A percentile compares a stretch with the other conserved stretches of the same genome.
Evolutionary conservation across 2,888 invertebrate genomes (phyloP).

Genomic region (Macaria liturata): DNA sequence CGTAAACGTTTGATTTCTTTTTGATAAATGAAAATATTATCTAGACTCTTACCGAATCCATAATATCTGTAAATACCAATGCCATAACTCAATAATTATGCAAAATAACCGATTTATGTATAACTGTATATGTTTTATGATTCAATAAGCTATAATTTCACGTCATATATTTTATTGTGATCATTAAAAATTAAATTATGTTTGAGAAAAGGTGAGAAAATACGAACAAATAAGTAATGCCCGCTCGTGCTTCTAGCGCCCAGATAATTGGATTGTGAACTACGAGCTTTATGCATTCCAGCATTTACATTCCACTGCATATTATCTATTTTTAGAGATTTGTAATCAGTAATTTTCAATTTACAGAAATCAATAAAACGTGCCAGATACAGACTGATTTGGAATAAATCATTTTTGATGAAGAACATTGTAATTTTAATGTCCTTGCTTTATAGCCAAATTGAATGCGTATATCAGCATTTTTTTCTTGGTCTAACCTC

Average conservation of each 20-base stretch:
- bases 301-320: too few species aligned
- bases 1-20: slow-evolving; percentile 14
- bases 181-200: slow-evolving; percentile 29
- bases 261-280: background rate
- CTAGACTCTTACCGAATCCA: slow-evolving; percentile 19
- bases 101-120: slow-evolving; percentile 31
- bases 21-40: slow-evolving; percentile 15
- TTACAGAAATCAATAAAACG: too few species aligned
- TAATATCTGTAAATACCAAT: slow-evolving; percentile 22
- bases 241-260: slow-evolving; percentile 1
- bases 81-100: slow-evolving; percentile 33
- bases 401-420: too few species aligned
- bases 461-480: too few species aligned
- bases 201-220: slow-evolving; percentile 25
- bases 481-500: too few species aligned
- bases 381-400: too few species aligned
- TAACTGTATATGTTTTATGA: slow-evolving; percentile 33
- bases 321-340: too few species aligned
- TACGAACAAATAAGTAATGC: slow-evolving; percentile 11
- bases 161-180: slow-evolving; percentile 29
- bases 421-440: too few species aligned
- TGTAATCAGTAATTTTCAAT: too few species aligned
- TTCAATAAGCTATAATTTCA: slow-evolving; percentile 28
- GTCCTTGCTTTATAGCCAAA: too few species aligned
- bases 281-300: too few species aligned